These are phyloP conservation scores for Regulus satrapa DNA, from an alignment of 2,113 vertebrate genomes.

Conservation along the genomic window DNA sequence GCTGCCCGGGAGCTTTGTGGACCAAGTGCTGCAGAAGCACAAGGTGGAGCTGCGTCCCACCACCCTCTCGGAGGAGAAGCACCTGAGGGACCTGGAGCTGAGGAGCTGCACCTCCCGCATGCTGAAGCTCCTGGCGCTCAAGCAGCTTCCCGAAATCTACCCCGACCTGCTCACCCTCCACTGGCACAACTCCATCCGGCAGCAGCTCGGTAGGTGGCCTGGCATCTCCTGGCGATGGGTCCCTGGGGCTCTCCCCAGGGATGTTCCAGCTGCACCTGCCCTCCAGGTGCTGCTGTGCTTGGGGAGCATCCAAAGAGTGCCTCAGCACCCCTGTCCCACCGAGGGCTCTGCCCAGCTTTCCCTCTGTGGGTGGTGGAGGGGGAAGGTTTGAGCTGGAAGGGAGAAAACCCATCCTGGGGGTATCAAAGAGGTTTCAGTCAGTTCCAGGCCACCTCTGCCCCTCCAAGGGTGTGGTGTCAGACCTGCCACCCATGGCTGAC, in stretches of 20 bases:
- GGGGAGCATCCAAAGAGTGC: neutral
- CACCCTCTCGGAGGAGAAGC: constrained; percentile 90
- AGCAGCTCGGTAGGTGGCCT: constrained; percentile 81
- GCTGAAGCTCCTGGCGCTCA: constrained; percentile 88
- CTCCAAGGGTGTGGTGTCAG: neutral
- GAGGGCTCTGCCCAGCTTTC: neutral
- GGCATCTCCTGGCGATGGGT: accelerated
- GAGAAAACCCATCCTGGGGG: neutral
- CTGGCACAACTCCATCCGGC: constrained; percentile 80
- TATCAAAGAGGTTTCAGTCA: neutral
- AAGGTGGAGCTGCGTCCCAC: constrained; percentile 90
- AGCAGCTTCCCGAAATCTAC: constrained; percentile 85
- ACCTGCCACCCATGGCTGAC: accelerated
- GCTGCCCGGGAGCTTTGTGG: constrained; percentile 78
- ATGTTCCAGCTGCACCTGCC: neutral
- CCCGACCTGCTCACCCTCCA: constrained; percentile 83
- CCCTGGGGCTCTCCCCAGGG: neutral
- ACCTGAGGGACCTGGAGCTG: constrained; percentile 82
- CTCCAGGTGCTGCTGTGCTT: neutral
- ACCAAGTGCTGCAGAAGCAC: constrained; percentile 91
- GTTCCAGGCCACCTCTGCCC: neutral
- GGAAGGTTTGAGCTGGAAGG: neutral
- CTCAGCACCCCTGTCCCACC: neutral
- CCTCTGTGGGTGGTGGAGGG: neutral
- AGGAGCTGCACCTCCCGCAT: constrained; percentile 86